Evolutionary conservation across 2,888 invertebrate genomes (phyloP).

Genomic region (Melanostoma mellinum): DNA sequence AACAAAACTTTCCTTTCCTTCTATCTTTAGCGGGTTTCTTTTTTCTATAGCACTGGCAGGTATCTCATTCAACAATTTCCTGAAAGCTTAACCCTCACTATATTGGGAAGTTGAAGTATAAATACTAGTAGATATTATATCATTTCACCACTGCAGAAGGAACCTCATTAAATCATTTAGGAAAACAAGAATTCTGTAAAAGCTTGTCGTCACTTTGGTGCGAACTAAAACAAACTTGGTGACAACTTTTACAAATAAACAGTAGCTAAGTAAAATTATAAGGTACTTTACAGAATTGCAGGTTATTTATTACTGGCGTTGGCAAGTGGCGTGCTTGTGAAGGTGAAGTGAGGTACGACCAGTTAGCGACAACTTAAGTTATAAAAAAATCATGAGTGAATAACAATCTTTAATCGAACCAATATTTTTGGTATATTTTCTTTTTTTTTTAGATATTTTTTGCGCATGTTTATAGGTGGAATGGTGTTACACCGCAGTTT

Average conservation of each 20-base stretch:
- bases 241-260: slow-evolving; percentile 30
- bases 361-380: no score
- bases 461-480: no score
- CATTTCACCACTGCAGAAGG: neutral
- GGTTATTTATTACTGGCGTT: neutral
- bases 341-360: no score
- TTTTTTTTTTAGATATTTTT: no score
- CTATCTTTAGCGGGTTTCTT: neutral
- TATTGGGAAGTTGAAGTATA: neutral
- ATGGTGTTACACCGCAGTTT: no score
- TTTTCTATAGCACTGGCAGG: neutral
- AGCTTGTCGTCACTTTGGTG: slow-evolving; percentile 5
- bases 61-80: slow-evolving; percentile 31
- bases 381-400: no score
- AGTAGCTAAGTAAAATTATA: slow-evolving; percentile 15
- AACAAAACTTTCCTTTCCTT: neutral
- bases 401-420: no score
- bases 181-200: slow-evolving; percentile 17
- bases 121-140: neutral
- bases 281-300: slow-evolving; percentile 20
- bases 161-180: slow-evolving; percentile 21
- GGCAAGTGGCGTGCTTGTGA: no score
- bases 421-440: no score
- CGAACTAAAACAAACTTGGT: slow-evolving; percentile 36
- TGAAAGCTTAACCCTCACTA: slow-evolving; percentile 10